Evolutionary conservation across 1,140 invertebrate genomes (phyloP).

Genomic region (Calephelis nemesis): DNA sequence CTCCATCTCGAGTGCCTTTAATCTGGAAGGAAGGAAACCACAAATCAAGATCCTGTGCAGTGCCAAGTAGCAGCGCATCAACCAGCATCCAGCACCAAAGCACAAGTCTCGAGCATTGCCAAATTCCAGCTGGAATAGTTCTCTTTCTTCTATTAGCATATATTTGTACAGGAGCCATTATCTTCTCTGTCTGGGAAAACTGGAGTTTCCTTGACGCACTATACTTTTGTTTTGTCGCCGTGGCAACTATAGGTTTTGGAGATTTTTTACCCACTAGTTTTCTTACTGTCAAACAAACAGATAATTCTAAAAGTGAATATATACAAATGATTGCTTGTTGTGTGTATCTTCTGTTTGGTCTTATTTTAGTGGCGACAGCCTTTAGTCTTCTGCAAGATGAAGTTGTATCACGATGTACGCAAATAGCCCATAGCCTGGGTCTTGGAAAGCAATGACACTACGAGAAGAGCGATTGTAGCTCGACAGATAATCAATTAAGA

Average conservation of each 20-base stretch:
- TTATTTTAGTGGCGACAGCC: slow-evolving; percentile 95
- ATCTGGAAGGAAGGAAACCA: slow-evolving; percentile 79
- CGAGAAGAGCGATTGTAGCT: slow-evolving; percentile 76
- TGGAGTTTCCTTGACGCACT: slow-evolving; percentile 91
- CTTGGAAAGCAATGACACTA: slow-evolving; percentile 76
- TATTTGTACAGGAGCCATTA: slow-evolving; percentile 85
- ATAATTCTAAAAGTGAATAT: slow-evolving; percentile 81
- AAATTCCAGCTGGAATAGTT: slow-evolving; percentile 86
- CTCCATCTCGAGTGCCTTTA: slow-evolving; percentile 85
- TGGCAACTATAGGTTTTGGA: slow-evolving; percentile 92
- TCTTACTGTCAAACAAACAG: slow-evolving; percentile 70
- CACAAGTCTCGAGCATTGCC: slow-evolving; percentile 71
- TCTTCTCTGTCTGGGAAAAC: slow-evolving; percentile 86
- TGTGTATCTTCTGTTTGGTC: slow-evolving; percentile 91
- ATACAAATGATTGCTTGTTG: slow-evolving; percentile 90
- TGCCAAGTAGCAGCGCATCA: slow-evolving; percentile 54
- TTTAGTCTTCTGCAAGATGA: slow-evolving; percentile 96
- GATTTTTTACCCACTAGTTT: slow-evolving; percentile 86
- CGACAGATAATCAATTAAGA: slow-evolving; percentile 70
- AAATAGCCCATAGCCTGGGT: slow-evolving; percentile 82
- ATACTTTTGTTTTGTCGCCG: slow-evolving; percentile 93
- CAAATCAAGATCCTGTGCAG: slow-evolving; percentile 57
- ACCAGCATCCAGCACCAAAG: slow-evolving; percentile 55
- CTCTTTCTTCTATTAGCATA: slow-evolving; percentile 85
- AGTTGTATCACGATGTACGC: slow-evolving; percentile 87